Evolutionary conservation across 2,888 invertebrate species (phyloP), one percentile per base, ranked within the genome.

Genomic region (Marasmarcha lunaedactyla): DNA sequence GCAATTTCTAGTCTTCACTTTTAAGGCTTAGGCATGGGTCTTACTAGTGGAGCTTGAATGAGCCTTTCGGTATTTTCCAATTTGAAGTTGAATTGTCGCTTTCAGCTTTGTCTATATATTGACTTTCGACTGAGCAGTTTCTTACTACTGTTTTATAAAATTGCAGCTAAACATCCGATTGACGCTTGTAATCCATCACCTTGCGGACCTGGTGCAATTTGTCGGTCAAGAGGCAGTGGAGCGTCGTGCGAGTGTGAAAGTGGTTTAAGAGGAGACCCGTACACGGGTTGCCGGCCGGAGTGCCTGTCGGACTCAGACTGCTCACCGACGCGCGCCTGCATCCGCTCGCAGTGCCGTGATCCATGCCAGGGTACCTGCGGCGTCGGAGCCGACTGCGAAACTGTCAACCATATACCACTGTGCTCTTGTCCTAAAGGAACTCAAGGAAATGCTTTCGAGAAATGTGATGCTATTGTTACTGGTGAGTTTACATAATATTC

Each of bases 221-320:
- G 95, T 61, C 87, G 88, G 42, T 85, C 90, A 1, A 84, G 89
- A 43, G 91, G 91, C 46, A 86, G 85, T 11, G 85, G 86, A 2
- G 91, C 93, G 0, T 86, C 87, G 38, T 95, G 94, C 57, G 85
- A 87, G 40, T 94, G 93, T 68, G 73, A 89, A 41, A 85, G 87
- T 25, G 90, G 90, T 42, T 88, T 91, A 51, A 87, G 87, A 46
- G 92, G 93, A 14, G 91, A 91, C 66, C 92, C 92, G 0, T 90
- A 91, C 60, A 87, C 89, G 46, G 88, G 87, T 34, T 92, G 92
- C 57, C 85, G 91, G 48, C 94, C 94, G 0, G 95, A 95, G 68
- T 95, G 95, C 66, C 84, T 95, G 2, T 89, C 92, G 39, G 95
- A 95, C 59, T 90, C 91, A n/a, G 95, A 95, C 54, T 96, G 95